phyloP scores from a whole-genome alignment of 2,888 invertebrate species.

The Pandemis heparana region DNA sequence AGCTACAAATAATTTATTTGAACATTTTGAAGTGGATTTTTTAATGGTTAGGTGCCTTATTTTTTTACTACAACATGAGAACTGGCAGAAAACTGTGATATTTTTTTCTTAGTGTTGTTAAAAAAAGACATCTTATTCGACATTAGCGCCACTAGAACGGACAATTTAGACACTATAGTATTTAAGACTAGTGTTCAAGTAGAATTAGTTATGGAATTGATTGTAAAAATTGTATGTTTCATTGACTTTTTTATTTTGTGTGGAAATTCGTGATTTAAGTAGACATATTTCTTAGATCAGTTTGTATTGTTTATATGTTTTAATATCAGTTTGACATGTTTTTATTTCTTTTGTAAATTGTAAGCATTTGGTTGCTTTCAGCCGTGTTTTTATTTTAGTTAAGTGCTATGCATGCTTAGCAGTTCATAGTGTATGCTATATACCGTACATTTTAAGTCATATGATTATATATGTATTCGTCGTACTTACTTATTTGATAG shows the following conservation, averaged over 20 bases:
- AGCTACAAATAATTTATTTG: background rate
- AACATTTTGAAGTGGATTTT: background rate
- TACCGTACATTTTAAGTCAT: conserved; percentile 69
- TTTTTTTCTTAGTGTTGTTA: background rate
- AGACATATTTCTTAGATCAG: conserved; percentile 56
- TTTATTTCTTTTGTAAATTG: conserved; percentile 82
- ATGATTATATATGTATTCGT: conserved; percentile 78
- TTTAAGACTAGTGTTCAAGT: conserved; percentile 40
- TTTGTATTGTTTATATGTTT: conserved; percentile 49
- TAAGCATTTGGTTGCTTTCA: conserved; percentile 85
- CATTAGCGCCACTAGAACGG: conserved; percentile 10
- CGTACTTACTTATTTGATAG: conserved; percentile 83
- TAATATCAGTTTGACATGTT: conserved; percentile 56
- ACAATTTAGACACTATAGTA: conserved; percentile 31
- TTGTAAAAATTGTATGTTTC: conserved; percentile 46
- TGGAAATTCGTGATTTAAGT: conserved; percentile 47
- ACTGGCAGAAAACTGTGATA: conserved; percentile 6
- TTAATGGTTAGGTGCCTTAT: background rate
- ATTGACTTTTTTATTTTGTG: conserved; percentile 32
- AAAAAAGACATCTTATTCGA: background rate
- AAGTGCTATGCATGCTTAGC: conserved; percentile 84
- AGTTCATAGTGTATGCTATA: conserved; percentile 83
- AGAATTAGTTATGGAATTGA: conserved; percentile 47
- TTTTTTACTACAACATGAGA: background rate
- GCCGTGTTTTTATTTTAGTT: conserved; percentile 66